Evolutionary conservation across 2,113 vertebrate genomes (phyloP).

Genomic region (Erythrocercus mccallii): DNA sequence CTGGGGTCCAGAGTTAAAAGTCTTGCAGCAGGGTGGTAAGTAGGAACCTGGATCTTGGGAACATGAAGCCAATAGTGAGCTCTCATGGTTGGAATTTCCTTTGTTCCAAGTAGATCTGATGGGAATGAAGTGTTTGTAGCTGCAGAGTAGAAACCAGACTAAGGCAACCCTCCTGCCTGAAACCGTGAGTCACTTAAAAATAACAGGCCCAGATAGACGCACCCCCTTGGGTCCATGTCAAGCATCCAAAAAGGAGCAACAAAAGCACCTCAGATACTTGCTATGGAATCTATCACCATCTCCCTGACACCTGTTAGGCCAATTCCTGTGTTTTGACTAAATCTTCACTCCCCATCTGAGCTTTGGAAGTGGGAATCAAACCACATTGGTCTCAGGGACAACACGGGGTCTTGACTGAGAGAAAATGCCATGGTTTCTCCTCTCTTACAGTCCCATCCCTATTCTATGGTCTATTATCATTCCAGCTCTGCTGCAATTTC

Average conservation of each 20-base stretch:
- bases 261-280: neutral
- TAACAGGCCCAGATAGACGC: neutral
- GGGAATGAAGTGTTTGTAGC: neutral
- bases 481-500: neutral
- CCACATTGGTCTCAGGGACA: neutral
- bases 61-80: rapidly evolving
- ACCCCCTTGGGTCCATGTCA: neutral
- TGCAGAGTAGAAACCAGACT: neutral
- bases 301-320: neutral
- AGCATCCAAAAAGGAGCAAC: neutral
- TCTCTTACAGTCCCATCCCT: neutral
- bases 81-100: neutral
- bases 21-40: neutral
- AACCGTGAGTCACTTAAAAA: neutral
- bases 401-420: neutral
- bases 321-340: neutral
- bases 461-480: neutral
- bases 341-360: neutral
- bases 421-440: neutral
- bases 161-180: neutral
- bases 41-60: neutral
- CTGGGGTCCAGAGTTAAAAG: neutral
- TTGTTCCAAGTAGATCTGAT: neutral
- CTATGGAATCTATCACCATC: too few species aligned
- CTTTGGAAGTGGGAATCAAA: neutral